Base-by-base conservation (phyloP, 1,140 invertebrate species). In the Papilio polyxenes region DNA sequence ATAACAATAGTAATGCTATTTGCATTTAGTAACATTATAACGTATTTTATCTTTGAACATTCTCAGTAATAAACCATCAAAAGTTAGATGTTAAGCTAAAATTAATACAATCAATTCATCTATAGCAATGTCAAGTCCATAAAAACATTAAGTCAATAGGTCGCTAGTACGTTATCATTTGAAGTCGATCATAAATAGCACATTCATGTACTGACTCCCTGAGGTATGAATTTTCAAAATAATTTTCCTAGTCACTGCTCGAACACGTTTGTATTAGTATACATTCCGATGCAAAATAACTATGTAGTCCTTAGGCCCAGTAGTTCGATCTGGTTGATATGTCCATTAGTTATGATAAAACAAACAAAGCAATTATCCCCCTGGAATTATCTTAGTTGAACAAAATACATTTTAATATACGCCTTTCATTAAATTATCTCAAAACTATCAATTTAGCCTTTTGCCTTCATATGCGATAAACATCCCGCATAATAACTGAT, bases 41-140 rank as follows among this genome's bases (percentile, higher is more conserved):
- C 40, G 40, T 44, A 44, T 3, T 44, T 44, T 44, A 44, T 31
- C 15, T 53, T 9, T 4, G 3, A 53, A 53, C 17, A 15, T 53
- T 17, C 2, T 8, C 10, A 11, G 9, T 56, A 56, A 56, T 17
- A 17, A 6, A 17, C 0, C 10, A 56, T 5, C 15, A 65, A 23
- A 23, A 23, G 10, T 23, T 65, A 65, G n/a, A 59, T 20, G 5
- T 62, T 9, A 10, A 62, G 23, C 3, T 23, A 17, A 8, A 65
- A 65, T 11, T 44, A 44, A n/a, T n/a, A 44, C 7, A 44, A 44
- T 44, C n/a, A n/a, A n/a, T n/a, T 44, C 1, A 31, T 23, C 62
- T 65, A 31, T 31, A 8, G 9, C 62, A 65, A 65, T 65, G 62
- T 65, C 62, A 65, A 31, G 62, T 65, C 62, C 62, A 65, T 65